These are phyloP conservation scores for Nemoura dubitans DNA, from an alignment of 2,888 invertebrate genomes.

Conservation along the genomic window DNA sequence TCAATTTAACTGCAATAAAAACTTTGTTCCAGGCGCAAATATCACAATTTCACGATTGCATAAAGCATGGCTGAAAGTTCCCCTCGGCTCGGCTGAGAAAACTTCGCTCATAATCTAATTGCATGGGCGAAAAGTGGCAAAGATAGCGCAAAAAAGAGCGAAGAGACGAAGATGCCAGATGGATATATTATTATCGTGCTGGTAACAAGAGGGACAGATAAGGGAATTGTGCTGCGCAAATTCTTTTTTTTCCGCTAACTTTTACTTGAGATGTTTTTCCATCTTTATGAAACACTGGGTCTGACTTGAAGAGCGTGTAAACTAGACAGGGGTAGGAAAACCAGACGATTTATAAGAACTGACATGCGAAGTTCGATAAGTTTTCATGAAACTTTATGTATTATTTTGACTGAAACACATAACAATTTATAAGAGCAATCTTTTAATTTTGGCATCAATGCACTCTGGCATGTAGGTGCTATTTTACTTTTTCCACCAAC, in stretches of 20 bases:
- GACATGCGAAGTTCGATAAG: neutral
- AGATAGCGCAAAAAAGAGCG: neutral
- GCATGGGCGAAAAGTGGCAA: neutral
- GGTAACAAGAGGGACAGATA: slow-evolving; percentile 14
- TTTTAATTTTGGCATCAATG: neutral
- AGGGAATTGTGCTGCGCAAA: neutral
- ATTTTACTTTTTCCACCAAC: neutral
- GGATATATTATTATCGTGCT: neutral
- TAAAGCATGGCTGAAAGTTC: neutral
- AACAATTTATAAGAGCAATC: neutral
- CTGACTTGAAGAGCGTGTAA: slow-evolving; percentile 21
- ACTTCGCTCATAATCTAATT: slow-evolving; percentile 15
- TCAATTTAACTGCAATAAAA: slow-evolving; percentile 22
- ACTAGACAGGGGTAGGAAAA: neutral
- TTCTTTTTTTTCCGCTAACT: neutral
- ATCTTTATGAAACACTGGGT: slow-evolving; percentile 24
- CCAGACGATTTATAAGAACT: neutral
- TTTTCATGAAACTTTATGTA: neutral
- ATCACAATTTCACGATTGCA: slow-evolving; percentile 7
- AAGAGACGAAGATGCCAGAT: neutral
- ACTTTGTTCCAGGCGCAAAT: slow-evolving; percentile 19
- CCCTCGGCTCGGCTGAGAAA: neutral
- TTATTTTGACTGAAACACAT: neutral
- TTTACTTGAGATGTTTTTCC: slow-evolving; percentile 4
- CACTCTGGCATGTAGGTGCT: neutral